Base-by-base conservation (phyloP, 2,797 vertebrate species). In the Crenichthys baileyi region DNA sequence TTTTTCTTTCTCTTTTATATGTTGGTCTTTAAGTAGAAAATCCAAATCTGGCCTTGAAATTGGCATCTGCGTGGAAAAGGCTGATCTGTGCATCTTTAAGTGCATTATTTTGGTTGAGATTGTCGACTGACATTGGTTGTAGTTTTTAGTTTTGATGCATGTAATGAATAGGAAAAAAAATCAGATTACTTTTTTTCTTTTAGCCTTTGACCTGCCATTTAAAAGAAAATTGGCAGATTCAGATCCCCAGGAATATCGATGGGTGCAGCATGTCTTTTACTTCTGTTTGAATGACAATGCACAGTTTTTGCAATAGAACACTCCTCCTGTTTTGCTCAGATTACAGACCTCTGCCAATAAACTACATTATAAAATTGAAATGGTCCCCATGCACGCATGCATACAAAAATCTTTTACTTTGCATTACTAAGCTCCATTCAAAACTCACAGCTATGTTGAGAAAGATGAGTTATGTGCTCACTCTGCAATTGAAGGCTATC, bases 401-500 rank as follows among this genome's bases (percentile, higher is more conserved):
- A 53, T 70, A 68, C 71, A 81, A 65, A 63, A 44, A 55, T 29
- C 13, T 53, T 70, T 55, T 68, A 7, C 68, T 83, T 73, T 61
- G 12, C 31, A 24, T 20, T 36, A 41, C 36, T 67, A 48, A 65
- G 61, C 20, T 72, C 50, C 12, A 39, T 70, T 81, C 2, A 76
- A 41, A 36, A 72, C 46, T 26, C 70, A 44, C 39, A 53, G 44
- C 77, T 75, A 3, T 82, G 76, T 74, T 72, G 77, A 79, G 73
- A 83, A 77, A 46, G 78, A 85, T 76, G 68, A 83, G 75, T 80
- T 84, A 70, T 82, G 77, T 16, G 71, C 84, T 88, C 6, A 31
- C 60, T 61, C 44, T 50, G 78, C 72, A 85, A 77, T 78, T 78
- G 75, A 83, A 87, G 76, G 78, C 75, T 72, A 63, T 86, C 78